phyloP scores from a whole-genome alignment of 2,797 vertebrate genomes.

The Rhodeus uyekii region DNA sequence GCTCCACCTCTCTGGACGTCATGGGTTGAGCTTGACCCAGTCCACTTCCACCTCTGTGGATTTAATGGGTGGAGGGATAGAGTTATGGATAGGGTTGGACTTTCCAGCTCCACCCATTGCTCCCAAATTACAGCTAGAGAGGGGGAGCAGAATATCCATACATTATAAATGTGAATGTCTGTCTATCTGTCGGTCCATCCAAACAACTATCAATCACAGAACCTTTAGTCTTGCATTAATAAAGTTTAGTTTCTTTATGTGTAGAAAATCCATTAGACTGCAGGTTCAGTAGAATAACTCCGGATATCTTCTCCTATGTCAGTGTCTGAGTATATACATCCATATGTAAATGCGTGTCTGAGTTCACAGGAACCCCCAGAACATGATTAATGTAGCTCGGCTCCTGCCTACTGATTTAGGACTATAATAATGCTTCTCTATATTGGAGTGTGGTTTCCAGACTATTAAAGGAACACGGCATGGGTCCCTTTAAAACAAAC shows the following conservation, averaged over 20 bases:
- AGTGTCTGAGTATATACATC: constrained; percentile 21
- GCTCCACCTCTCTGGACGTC: too few species aligned
- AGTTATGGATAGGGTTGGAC: too few species aligned
- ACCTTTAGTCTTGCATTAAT: neutral
- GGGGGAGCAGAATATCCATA: too few species aligned
- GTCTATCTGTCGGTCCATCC: too few species aligned
- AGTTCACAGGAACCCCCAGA: constrained; percentile 67
- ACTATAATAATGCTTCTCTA: constrained; percentile 80
- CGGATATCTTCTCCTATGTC: neutral
- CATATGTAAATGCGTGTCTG: constrained; percentile 44
- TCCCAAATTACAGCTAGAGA: too few species aligned
- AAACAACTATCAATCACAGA: neutral
- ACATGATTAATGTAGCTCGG: constrained; percentile 78
- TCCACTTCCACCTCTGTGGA: too few species aligned
- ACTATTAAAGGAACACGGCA: constrained; percentile 79
- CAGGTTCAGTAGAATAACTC: neutral
- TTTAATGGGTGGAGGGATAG: too few species aligned
- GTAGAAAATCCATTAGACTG: neutral
- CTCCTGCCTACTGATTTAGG: constrained; percentile 79
- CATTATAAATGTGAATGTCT: too few species aligned
- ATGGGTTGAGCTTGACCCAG: too few species aligned
- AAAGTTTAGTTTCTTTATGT: neutral
- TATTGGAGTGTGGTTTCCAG: constrained; percentile 78
- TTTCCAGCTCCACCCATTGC: too few species aligned
- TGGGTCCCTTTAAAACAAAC: constrained; percentile 78